Base-by-base conservation (phyloP, 2,797 vertebrate species). In the Danio jaintianensis region DNA sequence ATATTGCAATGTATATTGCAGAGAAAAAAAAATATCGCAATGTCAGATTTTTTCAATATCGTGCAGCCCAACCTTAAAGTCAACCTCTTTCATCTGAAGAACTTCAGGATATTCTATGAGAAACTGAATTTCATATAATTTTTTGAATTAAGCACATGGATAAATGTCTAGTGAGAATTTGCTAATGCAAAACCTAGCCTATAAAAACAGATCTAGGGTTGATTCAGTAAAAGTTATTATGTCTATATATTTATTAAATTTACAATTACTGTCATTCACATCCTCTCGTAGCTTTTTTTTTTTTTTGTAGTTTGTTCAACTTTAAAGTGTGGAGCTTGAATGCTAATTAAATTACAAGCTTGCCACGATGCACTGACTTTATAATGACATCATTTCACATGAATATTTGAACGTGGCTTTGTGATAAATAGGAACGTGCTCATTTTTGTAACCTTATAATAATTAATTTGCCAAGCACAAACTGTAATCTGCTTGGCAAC, bases 401-500 rank as follows among this genome's bases (percentile, higher is more conserved):
- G 40, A 52, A 40, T 59, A 67, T 55, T 75, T 68, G 58, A 67
- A 58, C 12, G 15, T 40, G 22, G 62, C 70, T 67, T 58, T 58
- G 61, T n/a, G n/a, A 48, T 12, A 22, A 69, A 75, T 42, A 56
- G 0, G n/a, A 76, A 77, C 22, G 12, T 22, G n/a, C 38, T 72
- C 15, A 7, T 47, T 50, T 43, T 18, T 20, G 40, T n/a, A 45
- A 12, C 61, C 47, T 55, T 56, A 16, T 29, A 62, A 74, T 61
- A 78, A 66, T 64, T 36, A 20, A 72, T 66, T 59, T 64, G 50
- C 48, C 7, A 36, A 72, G 53, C 64, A 22, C 55, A 83, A 69
- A 82, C 66, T 29, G 53, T 43, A 63, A 76, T 61, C 52, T 53
- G 58, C 59, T 63, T 75, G 73, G 50, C 22, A 71, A 80, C 43